A percentile compares a stretch with the other conserved stretches of the same genome.
phyloP scores from a whole-genome alignment of 1,140 invertebrate genomes.

The Cryptotermes secundus region DNA sequence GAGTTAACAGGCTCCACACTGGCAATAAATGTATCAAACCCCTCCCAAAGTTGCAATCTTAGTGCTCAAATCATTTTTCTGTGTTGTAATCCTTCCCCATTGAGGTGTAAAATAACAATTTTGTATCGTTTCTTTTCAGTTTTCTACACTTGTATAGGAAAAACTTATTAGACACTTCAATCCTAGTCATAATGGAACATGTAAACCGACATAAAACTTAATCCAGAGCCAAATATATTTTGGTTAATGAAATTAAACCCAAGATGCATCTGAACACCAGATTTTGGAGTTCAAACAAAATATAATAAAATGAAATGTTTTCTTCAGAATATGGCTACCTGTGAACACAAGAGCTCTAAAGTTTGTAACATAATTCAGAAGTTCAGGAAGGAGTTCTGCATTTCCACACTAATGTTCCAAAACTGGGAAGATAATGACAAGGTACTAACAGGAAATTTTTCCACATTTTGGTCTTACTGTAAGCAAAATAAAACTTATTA shows the following conservation, averaged over 20 bases:
- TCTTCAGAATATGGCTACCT: neutral
- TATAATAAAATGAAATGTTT: neutral
- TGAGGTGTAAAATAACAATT: too few relatives aligned
- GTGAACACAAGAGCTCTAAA: neutral
- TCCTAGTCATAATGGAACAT: too few relatives aligned
- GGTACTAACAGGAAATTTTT: neutral
- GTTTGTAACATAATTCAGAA: neutral
- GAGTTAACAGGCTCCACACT: neutral
- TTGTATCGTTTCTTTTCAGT: too few relatives aligned
- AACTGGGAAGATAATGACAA: neutral
- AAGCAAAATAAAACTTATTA: conserved; percentile 18
- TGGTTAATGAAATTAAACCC: too few relatives aligned
- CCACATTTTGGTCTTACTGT: neutral
- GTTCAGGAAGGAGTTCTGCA: neutral
- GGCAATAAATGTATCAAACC: neutral
- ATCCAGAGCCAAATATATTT: too few relatives aligned
- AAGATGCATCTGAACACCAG: too few relatives aligned
- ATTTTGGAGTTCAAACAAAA: too few relatives aligned
- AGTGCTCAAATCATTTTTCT: neutral
- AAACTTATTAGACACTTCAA: too few relatives aligned
- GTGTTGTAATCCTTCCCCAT: neutral
- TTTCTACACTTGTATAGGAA: too few relatives aligned
- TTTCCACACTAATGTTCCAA: neutral
- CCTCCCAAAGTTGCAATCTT: neutral
- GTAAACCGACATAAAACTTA: too few relatives aligned